Evolutionary conservation across 2,797 vertebrate species (phyloP), one percentile per base, ranked within the genome.

Genomic region (Menidia menidia): DNA sequence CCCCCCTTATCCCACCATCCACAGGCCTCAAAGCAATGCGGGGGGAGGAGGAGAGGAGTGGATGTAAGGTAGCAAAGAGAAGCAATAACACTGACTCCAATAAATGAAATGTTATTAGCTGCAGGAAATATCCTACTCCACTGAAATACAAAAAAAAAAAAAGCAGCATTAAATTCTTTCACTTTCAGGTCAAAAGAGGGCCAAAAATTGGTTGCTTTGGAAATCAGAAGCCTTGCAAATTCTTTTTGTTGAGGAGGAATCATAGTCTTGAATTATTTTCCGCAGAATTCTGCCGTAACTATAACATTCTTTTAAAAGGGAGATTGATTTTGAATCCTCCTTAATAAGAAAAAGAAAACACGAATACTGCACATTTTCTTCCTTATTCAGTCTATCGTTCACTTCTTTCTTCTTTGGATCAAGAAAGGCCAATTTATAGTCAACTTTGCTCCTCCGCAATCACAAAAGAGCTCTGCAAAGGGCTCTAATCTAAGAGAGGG

Each of bases 101-200:
- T 82, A 87, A 93, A 92, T 82, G 63, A 91, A 89, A 83, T 82
- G 74, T 81, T 83, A 78, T 88, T 63, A 81, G 68, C 70, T 75
- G 58, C 33, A 61, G 77, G 64, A 71, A 85, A 75, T 60, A 64
- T 56, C 31, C 19, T 59, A 63, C 58, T 60, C 65, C 63, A 54
- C 44, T 33, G 15, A 57, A 71, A 71, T 35, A 71, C 25, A 25
- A 25, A 25, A 25, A 25, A 60, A 53, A 56, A 39, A 39, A 39
- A 39, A 6, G 47, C 53, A 35, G 25, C 30, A 54, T 19, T 9
- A 61, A 32, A 60, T 59, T 9, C 2, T 9, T 59, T 67, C 47
- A 57, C 55, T 67, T 51, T 54, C 6, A 67, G 44, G 25, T n/a
- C n/a, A n/a, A 15, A 13, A 30, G 43, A 9, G 41, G 43, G 43